Evolutionary conservation across 2,888 invertebrate genomes (phyloP).

Genomic region (Ganaspis brasiliensis): DNA sequence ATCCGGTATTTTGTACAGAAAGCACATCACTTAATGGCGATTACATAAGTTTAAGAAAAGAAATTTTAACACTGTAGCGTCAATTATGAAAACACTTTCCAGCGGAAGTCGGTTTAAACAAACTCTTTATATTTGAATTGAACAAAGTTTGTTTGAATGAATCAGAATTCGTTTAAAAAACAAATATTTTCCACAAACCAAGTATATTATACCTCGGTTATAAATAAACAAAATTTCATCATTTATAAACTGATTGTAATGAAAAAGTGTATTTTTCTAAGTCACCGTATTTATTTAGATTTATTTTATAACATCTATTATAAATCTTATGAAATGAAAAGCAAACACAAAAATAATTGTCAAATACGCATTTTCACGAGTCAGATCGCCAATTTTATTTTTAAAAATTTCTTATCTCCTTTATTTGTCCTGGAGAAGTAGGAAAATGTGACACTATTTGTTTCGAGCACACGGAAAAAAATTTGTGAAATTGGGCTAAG

Average conservation of each 20-base stretch:
- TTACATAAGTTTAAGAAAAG: too few species aligned
- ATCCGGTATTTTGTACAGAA: neutral
- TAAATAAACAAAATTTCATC: neutral
- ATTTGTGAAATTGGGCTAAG: conserved; percentile 1
- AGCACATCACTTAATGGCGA: too few species aligned
- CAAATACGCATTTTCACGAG: neutral
- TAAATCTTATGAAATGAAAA: neutral
- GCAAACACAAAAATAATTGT: neutral
- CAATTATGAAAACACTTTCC: neutral
- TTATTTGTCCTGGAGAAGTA: conserved; percentile 9
- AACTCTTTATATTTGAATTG: neutral
- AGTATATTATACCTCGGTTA: neutral
- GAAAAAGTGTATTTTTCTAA: neutral
- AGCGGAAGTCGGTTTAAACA: neutral
- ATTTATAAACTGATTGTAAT: neutral
- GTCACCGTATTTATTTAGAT: neutral
- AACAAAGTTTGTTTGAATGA: neutral
- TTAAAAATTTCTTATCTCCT: neutral
- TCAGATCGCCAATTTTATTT: neutral
- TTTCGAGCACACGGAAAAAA: conserved; percentile 6
- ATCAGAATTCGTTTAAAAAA: neutral
- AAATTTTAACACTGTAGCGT: too few species aligned
- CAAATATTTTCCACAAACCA: neutral
- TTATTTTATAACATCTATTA: neutral
- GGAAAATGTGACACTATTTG: conserved; percentile 13